Evolutionary conservation across 2,888 invertebrate species (phyloP), one percentile per base, ranked within the genome.

Genomic region (Metellina segmentata): DNA sequence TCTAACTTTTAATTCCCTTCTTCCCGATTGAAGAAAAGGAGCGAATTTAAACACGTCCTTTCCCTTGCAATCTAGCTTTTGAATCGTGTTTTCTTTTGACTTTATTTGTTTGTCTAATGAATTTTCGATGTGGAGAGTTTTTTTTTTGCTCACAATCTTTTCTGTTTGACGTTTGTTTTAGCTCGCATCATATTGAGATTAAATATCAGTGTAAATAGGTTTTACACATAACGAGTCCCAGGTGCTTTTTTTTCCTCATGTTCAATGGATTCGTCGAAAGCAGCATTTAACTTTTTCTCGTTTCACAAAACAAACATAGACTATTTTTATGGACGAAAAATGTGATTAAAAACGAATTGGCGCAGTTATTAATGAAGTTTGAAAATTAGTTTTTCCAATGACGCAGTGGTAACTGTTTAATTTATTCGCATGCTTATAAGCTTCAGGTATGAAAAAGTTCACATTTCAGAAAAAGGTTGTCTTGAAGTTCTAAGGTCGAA

Each of bases 41-140:
- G 77, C 48, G 78, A 91, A 83, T 82, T 71, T n/a, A 78, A 91
- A 90, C 81, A 90, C 81, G 75, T 69, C 19, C 75, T 70, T 53
- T 61, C 19, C 51, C 70, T 87, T 83, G 75, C 87, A 87, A 91
- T 87, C 82, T 87, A 74, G 87, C 83, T 82, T 91, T 78, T 78
- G n/a, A 52, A 78, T 83, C 53, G 82, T 87, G 91, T 91, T 91
- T 86, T 91, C 87, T 87, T 91, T 86, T 83, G 87, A 77, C 83
- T 91, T 91, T 91, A 91, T 91, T 91, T 91, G 91, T 91, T 91
- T 91, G 87, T 51, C 77, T 91, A 91, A 87, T 87, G 91, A 87
- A 91, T 78, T 85, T 85, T 49, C 19, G 53, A 61, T 81, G 52
- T 9, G 51, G 51, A 8, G 19, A 16, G 77, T 71, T 71, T 79